A percentile compares a stretch with the other conserved stretches of the same genome.
Evolutionary conservation across 2,888 invertebrate species (phyloP).

Genomic region (Fragum sueziense): DNA sequence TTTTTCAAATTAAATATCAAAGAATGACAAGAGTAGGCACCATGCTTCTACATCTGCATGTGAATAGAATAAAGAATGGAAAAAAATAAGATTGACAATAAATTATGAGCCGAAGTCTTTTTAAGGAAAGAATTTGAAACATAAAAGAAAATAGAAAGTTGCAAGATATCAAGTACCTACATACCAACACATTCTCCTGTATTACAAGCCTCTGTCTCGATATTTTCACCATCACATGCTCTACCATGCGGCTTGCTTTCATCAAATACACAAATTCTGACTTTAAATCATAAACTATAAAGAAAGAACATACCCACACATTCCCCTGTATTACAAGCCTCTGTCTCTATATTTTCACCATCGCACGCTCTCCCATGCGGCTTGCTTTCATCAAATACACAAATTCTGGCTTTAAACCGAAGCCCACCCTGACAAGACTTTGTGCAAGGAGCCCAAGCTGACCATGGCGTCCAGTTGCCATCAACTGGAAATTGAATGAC

Average conservation of each 20-base stretch:
- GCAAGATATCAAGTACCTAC: too few species aligned
- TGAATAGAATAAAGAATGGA: too few species aligned
- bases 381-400: conserved; percentile 28
- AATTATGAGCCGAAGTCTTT: too few species aligned
- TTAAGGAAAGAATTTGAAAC: too few species aligned
- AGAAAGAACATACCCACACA: conserved; percentile 57
- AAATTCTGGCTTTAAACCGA: conserved; percentile 37
- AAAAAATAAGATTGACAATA: too few species aligned
- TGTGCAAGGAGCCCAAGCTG: conserved; percentile 44
- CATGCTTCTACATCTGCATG: too few species aligned
- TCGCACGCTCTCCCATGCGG: conserved; percentile 43
- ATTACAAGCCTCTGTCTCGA: conserved; percentile 33
- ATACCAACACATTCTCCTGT: conserved; percentile 49
- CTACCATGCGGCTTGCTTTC: conserved; percentile 37
- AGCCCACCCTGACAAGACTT: conserved; percentile 40
- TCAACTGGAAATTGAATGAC: too few species aligned
- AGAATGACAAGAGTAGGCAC: too few species aligned
- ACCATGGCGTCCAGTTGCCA: conserved; percentile 51
- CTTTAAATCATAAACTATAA: conserved; percentile 35
- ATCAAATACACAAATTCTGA: conserved; percentile 39
- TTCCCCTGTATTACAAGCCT: conserved; percentile 28
- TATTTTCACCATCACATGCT: conserved; percentile 27
- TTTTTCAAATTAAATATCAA: too few species aligned
- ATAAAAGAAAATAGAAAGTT: too few species aligned
- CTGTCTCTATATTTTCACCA: conserved; percentile 26